Evolutionary conservation across 1,140 invertebrate genomes (phyloP).

Genomic region (Nixonia krombeini): DNA sequence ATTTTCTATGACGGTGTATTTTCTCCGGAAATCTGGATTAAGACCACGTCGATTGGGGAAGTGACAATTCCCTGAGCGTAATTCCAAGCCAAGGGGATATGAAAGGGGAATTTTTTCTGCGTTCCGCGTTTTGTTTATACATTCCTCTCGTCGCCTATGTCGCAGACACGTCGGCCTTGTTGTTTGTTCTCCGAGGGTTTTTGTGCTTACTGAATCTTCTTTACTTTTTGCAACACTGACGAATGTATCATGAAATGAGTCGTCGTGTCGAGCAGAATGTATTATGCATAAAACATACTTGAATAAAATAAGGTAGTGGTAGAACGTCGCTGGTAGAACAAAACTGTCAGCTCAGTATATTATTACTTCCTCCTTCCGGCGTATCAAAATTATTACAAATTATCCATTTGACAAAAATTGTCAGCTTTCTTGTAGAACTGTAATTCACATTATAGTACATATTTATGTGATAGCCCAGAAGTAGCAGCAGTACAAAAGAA

Average conservation of each 20-base stretch:
- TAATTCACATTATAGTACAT: too few relatives aligned
- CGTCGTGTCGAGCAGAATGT: background rate
- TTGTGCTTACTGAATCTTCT: constrained; percentile 4
- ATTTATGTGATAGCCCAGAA: too few relatives aligned
- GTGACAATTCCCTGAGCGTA: background rate
- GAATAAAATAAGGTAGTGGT: background rate
- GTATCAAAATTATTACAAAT: background rate
- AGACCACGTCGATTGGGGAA: background rate
- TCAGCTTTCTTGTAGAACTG: background rate
- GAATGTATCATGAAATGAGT: background rate
- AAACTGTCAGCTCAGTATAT: background rate
- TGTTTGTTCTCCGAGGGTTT: background rate
- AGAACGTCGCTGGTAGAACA: background rate
- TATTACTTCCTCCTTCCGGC: background rate
- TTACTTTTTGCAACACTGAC: background rate
- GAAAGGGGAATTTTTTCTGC: background rate
- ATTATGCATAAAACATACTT: constrained; percentile 1
- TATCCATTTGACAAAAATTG: background rate
- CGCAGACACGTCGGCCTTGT: constrained; percentile 1
- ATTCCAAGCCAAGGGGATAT: background rate
- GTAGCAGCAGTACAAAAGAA: too few relatives aligned
- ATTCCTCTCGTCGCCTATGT: background rate
- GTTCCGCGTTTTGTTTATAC: constrained; percentile 8
- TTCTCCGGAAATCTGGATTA: background rate
- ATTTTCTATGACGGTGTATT: too few relatives aligned